phyloP scores from a whole-genome alignment of 2,888 invertebrate genomes.

The Fragum fragum region DNA sequence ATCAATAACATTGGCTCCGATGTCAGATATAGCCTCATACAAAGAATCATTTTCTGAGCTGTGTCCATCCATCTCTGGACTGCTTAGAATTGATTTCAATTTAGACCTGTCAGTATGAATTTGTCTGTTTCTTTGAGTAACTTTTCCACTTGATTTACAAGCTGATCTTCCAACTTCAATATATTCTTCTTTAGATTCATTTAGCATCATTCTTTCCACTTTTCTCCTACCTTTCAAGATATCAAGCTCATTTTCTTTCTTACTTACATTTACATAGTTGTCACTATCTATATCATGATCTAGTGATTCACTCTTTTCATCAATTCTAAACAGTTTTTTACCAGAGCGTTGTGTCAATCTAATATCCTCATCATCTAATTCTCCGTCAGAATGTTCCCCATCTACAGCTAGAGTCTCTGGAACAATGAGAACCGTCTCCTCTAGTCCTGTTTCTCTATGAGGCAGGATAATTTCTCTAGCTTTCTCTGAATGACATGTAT shows the following conservation, averaged over 20 bases:
- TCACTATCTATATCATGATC: not conserved
- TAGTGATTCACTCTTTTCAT: slow-evolving; percentile 17
- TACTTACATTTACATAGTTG: not conserved
- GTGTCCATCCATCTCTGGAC: slow-evolving; percentile 35
- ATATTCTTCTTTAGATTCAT: not conserved
- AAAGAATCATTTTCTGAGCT: slow-evolving; percentile 14
- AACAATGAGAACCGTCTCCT: slow-evolving; percentile 40
- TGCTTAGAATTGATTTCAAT: slow-evolving; percentile 57
- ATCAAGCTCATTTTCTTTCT: slow-evolving; percentile 26
- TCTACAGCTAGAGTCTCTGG: slow-evolving; percentile 63
- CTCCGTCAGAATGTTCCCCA: slow-evolving; percentile 28
- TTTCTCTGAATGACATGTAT: slow-evolving; percentile 3
- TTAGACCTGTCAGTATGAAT: slow-evolving; percentile 23
- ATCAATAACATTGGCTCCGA: slow-evolving; percentile 7
- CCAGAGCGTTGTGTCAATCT: not conserved
- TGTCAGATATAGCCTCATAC: slow-evolving; percentile 28
- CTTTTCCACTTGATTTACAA: not conserved
- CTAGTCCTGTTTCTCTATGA: not conserved
- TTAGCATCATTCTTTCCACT: not conserved
- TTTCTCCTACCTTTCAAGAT: slow-evolving; percentile 11
- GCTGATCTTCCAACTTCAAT: too few species aligned
- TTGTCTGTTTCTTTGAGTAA: not conserved
- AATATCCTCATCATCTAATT: slow-evolving; percentile 24
- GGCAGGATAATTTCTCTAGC: not conserved
- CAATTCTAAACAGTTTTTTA: slow-evolving; percentile 16